phyloP scores from a whole-genome alignment of 2,113 vertebrate species.

The Larimichthys crocea region DNA sequence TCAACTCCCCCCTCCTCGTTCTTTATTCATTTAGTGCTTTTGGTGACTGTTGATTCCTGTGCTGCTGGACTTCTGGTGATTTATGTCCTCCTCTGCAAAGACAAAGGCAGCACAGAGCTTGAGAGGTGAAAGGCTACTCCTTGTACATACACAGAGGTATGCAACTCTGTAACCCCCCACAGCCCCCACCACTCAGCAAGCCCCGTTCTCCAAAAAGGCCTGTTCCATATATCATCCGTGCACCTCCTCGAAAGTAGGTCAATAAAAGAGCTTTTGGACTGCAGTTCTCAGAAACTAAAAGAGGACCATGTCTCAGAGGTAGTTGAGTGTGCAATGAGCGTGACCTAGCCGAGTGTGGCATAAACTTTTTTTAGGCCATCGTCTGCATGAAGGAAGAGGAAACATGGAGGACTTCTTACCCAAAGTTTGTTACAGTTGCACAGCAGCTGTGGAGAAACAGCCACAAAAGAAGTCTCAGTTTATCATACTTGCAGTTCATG shows the following conservation, averaged over 20 bases:
- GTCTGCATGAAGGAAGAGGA: constrained; percentile 17
- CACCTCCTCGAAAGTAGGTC: constrained; percentile 79
- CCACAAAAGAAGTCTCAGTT: background rate
- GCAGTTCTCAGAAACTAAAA: constrained; percentile 56
- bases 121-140: constrained; percentile 76
- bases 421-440: constrained; percentile 9
- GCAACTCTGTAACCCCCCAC: constrained; percentile 32
- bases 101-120: constrained; percentile 71
- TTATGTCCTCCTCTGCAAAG: constrained; percentile 70
- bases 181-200: constrained; percentile 45
- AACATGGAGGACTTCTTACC: background rate
- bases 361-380: constrained; percentile 50
- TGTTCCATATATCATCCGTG: constrained; percentile 73
- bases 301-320: constrained; percentile 55
- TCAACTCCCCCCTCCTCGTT: constrained; percentile 14
- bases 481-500: background rate
- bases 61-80: constrained; percentile 54
- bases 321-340: constrained; percentile 33
- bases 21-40: constrained; percentile 25
- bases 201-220: constrained; percentile 54
- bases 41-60: constrained; percentile 47
- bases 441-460: background rate
- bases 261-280: constrained; percentile 71
- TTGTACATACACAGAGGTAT: constrained; percentile 77
- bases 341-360: constrained; percentile 30